These are phyloP conservation scores for Gorsachius magnificus DNA, from an alignment of 2,797 vertebrate species.

Conservation along the genomic window DNA sequence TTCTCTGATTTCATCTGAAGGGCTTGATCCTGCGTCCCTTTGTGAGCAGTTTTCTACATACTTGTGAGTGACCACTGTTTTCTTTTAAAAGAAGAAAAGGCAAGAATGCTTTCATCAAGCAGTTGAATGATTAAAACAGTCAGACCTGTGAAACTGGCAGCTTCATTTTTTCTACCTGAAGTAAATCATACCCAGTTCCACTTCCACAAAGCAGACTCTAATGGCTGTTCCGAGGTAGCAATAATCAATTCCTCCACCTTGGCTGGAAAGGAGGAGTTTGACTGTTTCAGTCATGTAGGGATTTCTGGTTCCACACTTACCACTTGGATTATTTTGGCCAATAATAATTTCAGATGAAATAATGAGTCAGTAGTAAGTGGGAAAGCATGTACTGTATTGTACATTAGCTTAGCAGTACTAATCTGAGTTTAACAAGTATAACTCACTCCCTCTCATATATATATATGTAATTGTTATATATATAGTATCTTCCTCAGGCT, in stretches of 20 bases:
- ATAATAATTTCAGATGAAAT: background rate
- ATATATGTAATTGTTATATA: background rate
- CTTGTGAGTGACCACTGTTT: background rate
- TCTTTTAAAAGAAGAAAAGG: background rate
- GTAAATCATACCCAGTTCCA: background rate
- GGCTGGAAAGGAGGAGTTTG: background rate
- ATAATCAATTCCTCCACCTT: background rate
- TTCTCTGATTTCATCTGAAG: background rate
- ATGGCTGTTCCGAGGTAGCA: background rate
- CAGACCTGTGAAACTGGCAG: background rate
- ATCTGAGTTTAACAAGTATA: background rate
- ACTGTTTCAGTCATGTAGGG: background rate
- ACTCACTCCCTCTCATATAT: background rate
- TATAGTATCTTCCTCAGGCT: background rate
- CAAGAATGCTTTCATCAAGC: background rate
- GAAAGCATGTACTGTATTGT: background rate
- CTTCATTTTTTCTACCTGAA: background rate
- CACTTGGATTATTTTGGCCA: background rate
- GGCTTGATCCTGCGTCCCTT: background rate
- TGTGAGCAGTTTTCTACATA: background rate
- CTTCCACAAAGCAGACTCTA: background rate
- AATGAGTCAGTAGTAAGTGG: background rate
- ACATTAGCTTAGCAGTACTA: background rate
- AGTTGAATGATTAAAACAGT: background rate
- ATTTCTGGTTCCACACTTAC: background rate